These are phyloP conservation scores for Engystomops pustulosus DNA, from an alignment of 2,113 vertebrate species.

Conservation along the genomic window DNA sequence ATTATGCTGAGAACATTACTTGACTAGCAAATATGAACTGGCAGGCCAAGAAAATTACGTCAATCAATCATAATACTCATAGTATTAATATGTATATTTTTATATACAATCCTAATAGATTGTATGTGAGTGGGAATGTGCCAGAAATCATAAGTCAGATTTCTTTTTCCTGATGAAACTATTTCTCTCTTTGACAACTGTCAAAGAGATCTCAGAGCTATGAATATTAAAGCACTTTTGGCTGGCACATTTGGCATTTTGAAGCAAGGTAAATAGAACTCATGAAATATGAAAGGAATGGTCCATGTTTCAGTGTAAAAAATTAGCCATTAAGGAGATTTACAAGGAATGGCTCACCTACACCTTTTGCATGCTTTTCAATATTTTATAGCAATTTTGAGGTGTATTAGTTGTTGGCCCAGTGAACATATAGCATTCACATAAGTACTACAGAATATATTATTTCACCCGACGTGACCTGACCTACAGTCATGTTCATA, in stretches of 20 bases:
- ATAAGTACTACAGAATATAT: neutral
- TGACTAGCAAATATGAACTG: constrained; percentile 52
- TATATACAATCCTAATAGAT: constrained; percentile 60
- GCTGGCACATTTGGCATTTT: constrained; percentile 75
- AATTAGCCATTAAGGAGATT: constrained; percentile 77
- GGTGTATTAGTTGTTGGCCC: neutral
- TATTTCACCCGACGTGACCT: neutral
- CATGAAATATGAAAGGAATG: constrained; percentile 80
- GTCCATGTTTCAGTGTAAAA: constrained; percentile 70
- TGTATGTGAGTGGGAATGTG: constrained; percentile 57
- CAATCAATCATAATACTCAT: constrained; percentile 54
- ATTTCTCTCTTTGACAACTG: constrained; percentile 78
- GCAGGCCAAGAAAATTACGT: constrained; percentile 36
- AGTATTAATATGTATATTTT: constrained; percentile 52
- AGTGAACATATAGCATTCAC: neutral
- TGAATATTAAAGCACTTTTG: constrained; percentile 79
- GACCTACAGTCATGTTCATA: neutral
- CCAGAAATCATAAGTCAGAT: constrained; percentile 69
- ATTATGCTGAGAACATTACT: constrained; percentile 49
- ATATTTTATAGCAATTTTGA: neutral
- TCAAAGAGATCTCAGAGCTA: constrained; percentile 72
- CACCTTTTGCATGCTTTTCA: constrained; percentile 64
- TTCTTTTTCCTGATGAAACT: constrained; percentile 71
- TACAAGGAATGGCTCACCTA: constrained; percentile 74
- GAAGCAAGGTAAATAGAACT: constrained; percentile 78